Evolutionary conservation across 1,140 invertebrate species (phyloP).

Genomic region (Drosophila mayri): DNA sequence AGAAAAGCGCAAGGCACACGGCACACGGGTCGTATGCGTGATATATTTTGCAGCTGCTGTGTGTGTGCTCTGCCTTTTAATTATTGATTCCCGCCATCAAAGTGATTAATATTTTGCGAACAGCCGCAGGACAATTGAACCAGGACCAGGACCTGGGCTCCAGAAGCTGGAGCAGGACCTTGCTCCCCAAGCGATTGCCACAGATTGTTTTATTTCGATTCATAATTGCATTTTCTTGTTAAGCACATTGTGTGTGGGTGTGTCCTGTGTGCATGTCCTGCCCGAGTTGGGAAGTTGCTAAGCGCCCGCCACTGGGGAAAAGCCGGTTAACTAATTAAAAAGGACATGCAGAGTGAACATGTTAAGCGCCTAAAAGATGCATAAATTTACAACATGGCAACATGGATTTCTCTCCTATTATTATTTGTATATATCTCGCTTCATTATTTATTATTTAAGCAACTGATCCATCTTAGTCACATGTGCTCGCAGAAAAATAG

Average conservation of each 20-base stretch:
- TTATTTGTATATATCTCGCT: background rate
- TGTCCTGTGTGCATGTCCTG: conserved; percentile 8
- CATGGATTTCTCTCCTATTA: background rate
- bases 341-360: background rate
- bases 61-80: conserved; percentile 59
- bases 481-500: background rate
- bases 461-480: conserved; percentile 21
- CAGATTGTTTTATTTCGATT: conserved; percentile 67
- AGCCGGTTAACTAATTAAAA: conserved; percentile 42
- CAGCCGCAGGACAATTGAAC: conserved; percentile 28
- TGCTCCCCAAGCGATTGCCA: conserved; percentile 38
- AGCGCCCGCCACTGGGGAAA: conserved; percentile 21
- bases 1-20: background rate
- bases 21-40: conserved; percentile 43
- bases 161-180: background rate
- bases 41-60: conserved; percentile 23
- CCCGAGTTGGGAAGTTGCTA: conserved; percentile 16
- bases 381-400: background rate
- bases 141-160: background rate
- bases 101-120: conserved; percentile 73
- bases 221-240: conserved; percentile 79
- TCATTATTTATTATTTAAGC: conserved; percentile 16
- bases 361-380: background rate
- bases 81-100: conserved; percentile 72
- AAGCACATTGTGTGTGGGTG: conserved; percentile 22